Conservation (phyloP, 2,888 invertebrate genomes). For the Marronus borbonicus region DNA sequence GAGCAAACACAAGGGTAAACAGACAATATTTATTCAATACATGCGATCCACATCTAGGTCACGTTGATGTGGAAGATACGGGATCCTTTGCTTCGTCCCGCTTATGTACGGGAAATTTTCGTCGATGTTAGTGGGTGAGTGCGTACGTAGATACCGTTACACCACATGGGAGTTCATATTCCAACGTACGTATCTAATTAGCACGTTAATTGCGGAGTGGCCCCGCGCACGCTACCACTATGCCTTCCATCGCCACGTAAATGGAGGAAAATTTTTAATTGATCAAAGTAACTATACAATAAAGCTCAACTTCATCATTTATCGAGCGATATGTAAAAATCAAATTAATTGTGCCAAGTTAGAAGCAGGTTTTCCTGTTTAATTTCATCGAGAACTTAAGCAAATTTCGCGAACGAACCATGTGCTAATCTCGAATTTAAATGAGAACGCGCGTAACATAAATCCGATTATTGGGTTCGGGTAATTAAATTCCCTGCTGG, state of each 20-base stretch:
- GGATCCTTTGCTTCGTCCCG: not conserved
- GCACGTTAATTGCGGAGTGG: slow-evolving; percentile 17
- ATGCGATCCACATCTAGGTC: slow-evolving; percentile 26
- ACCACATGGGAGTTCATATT: not conserved
- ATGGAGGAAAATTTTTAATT: slow-evolving; percentile 24
- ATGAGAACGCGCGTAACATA: not conserved
- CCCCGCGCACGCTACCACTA: not conserved
- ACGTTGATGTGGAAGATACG: slow-evolving; percentile 18
- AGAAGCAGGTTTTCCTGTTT: not conserved
- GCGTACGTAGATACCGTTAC: not conserved
- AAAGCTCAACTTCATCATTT: not conserved
- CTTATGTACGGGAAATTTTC: slow-evolving; percentile 9
- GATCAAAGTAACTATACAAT: not conserved
- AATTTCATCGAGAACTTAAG: not conserved
- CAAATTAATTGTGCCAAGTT: not conserved
- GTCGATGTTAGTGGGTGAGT: not conserved
- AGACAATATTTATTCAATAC: slow-evolving; percentile 40
- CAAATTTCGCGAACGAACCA: no score
- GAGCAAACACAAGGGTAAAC: slow-evolving; percentile 21
- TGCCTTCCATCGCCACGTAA: not conserved
- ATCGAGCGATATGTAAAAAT: not conserved
- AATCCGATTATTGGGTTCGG: not conserved
- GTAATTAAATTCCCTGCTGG: no score
- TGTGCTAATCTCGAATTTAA: not conserved
- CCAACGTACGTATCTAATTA: slow-evolving; percentile 18